Conservation (phyloP, 2,113 vertebrate species). For the Dipodomys spectabilis region DNA sequence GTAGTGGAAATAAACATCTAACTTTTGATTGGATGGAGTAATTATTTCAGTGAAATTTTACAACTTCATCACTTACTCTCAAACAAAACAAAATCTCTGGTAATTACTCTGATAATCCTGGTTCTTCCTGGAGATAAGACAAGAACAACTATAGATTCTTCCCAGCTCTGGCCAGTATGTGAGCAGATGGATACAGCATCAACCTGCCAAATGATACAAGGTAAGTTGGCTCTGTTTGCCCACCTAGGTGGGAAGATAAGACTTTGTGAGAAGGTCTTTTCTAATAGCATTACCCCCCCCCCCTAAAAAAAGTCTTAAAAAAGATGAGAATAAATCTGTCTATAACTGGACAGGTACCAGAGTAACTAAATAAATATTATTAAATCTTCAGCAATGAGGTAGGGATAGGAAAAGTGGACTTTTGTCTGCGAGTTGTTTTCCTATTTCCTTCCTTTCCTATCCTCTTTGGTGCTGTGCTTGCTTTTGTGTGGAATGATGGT, state of each 20-base stretch:
- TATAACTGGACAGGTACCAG: neutral
- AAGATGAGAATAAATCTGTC: conserved; percentile 13
- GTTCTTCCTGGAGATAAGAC: conserved; percentile 22
- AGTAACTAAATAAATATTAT: conserved; percentile 3
- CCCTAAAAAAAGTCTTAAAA: neutral
- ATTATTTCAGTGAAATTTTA: conserved; percentile 79
- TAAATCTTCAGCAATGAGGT: neutral
- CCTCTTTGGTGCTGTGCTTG: neutral
- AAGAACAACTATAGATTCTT: neutral
- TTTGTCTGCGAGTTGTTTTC: neutral
- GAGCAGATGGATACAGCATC: neutral
- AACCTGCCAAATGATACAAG: neutral
- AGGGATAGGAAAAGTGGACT: conserved; percentile 15
- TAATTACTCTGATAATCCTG: conserved; percentile 71
- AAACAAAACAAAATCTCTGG: conserved; percentile 59
- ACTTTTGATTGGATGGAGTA: conserved; percentile 79
- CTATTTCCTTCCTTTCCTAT: neutral
- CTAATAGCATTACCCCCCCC: neutral
- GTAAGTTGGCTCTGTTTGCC: neutral
- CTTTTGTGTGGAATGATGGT: conserved; percentile 14
- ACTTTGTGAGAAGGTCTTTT: conserved; percentile 47
- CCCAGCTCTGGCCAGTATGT: neutral
- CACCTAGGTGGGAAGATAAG: conserved; percentile 2
- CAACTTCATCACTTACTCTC: conserved; percentile 53
- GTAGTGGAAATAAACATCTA: conserved; percentile 77